A percentile compares a stretch with the other conserved stretches of the same genome.
Conservation (phyloP, 2,888 invertebrate species). For the Sympetrum striolatum region DNA sequence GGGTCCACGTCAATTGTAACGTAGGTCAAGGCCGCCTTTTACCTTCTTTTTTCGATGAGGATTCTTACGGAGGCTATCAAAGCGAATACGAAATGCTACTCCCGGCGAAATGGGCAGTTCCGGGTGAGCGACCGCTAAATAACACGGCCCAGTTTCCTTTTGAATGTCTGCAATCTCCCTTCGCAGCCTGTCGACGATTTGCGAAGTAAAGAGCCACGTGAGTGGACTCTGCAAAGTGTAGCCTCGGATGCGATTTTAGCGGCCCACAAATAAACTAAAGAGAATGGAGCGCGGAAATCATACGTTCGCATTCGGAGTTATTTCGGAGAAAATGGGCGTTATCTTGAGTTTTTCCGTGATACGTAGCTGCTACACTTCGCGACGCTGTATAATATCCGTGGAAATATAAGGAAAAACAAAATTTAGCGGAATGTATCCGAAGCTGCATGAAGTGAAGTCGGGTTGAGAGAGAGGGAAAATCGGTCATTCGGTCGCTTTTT, state of each 20-base stretch:
- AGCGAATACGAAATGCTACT: neutral
- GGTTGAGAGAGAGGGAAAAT: too few relatives aligned
- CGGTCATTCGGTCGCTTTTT: too few relatives aligned
- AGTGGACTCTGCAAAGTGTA: neutral
- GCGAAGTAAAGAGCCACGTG: neutral
- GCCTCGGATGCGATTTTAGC: neutral
- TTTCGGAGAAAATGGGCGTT: too few relatives aligned
- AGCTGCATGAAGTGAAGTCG: too few relatives aligned
- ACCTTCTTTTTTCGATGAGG: neutral
- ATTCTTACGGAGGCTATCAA: neutral
- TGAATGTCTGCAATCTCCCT: neutral
- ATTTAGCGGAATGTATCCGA: too few relatives aligned
- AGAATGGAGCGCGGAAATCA: neutral
- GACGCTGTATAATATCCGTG: too few relatives aligned
- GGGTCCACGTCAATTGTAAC: neutral
- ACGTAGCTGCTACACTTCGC: too few relatives aligned
- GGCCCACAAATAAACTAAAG: neutral
- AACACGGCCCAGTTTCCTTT: neutral
- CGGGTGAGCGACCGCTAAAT: neutral
- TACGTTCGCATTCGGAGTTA: too few relatives aligned
- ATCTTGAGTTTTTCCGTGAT: too few relatives aligned
- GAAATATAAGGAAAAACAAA: too few relatives aligned
- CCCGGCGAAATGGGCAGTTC: neutral
- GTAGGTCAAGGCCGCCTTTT: neutral
- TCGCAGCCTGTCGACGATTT: neutral